These are phyloP conservation scores for Lymantria monacha DNA, from an alignment of 2,888 invertebrate species.

Conservation along the genomic window DNA sequence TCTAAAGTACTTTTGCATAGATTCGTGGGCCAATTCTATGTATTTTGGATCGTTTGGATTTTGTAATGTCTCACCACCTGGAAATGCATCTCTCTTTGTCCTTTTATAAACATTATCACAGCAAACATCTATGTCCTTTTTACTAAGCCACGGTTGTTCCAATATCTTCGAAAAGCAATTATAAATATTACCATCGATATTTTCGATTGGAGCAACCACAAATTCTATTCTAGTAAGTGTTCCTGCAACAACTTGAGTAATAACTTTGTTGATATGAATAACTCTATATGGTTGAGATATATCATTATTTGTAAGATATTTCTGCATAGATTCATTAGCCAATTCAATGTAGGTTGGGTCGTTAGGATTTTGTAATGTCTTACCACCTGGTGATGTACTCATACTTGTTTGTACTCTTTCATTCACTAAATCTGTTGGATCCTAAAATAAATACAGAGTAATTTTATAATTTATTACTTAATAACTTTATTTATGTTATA, in stretches of 20 bases:
- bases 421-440: too few species aligned
- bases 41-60: constrained; percentile 24
- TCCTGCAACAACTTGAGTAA: constrained; percentile 30
- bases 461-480: too few species aligned
- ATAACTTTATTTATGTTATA: too few species aligned
- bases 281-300: constrained; percentile 12
- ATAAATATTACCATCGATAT: constrained; percentile 2
- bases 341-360: constrained; percentile 28
- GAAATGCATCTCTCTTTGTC: constrained; percentile 4
- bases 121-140: constrained; percentile 6
- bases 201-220: constrained; percentile 4
- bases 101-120: constrained; percentile 14
- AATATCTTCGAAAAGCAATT: constrained; percentile 38
- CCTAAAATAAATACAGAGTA: too few species aligned
- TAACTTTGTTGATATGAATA: constrained; percentile 22
- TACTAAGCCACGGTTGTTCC: constrained; percentile 33
- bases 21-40: constrained; percentile 25
- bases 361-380: constrained; percentile 18
- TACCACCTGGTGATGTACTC: constrained; percentile 16
- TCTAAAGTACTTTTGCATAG: constrained; percentile 32
- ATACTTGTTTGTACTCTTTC: constrained; percentile 18
- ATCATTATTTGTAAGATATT: constrained; percentile 30
- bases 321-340: constrained; percentile 35
- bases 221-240: constrained; percentile 21
- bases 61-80: constrained; percentile 13